Evolutionary conservation across 2,113 vertebrate species (phyloP), one percentile per base, ranked within the genome.

Genomic region (Caloenas nicobarica): DNA sequence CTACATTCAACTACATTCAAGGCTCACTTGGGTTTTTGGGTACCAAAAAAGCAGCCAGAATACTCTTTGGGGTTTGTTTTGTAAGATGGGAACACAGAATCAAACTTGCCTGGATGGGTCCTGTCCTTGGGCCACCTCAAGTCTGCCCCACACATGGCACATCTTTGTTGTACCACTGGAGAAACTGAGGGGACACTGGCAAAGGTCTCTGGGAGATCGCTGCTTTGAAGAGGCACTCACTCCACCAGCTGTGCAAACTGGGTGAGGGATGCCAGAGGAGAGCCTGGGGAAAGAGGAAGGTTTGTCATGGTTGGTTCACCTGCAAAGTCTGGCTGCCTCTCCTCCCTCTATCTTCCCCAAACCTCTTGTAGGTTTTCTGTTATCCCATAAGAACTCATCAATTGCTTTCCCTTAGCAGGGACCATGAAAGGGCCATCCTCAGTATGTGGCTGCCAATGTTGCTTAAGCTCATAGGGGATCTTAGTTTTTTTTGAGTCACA

Each of bases 1-100:
- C 6, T 28, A 0, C 0, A 23, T 31, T 54, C 23, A 72, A 40
- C 6, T 28, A 0, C 0, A 23, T 31, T 54, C 23, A 72, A 5
- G 54, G 24, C 15, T 86, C 25, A 48, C 11, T 36, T 44, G 15
- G 14, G 19, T 42, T 65, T 33, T 77, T 38, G 10, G n/a, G 11
- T 53, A 42, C 18, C 58, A 36, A 34, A 51, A 58, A 79, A 76
- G 4, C 11, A 48, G 5, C 1, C 1, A 38, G 29, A 44, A 14
- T 23, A 62, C 5, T 7, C 1, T 24, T 26, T 77, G 50, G 29
- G 34, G 22, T 77, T 86, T n/a, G 10, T 58, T 85, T 76, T 11
- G 3, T 77, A 25, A 34, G 29, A 44, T 0, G 1, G 21, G 56
- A 34, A 29, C 19, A 46, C 5, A 60, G 51, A 70, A 62, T 5